Base-by-base conservation (phyloP, 2,888 invertebrate species). In the Notodonta ziczac region DNA sequence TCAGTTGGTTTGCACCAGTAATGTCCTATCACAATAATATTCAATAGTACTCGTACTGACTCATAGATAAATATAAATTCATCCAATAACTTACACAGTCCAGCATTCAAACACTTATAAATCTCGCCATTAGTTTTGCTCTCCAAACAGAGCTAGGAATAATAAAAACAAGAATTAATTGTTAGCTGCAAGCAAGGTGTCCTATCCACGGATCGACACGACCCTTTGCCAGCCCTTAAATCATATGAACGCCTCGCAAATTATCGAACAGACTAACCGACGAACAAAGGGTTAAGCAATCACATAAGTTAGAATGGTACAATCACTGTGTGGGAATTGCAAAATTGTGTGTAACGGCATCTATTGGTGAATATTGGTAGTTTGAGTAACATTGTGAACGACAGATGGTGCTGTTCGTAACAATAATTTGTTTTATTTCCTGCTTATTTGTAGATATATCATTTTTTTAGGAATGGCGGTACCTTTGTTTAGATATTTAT, bases 191-290 rank as follows among this genome's bases (percentile, higher is more conserved):
- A 63, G 75, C 73, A 70, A 77, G 72, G 77, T 77, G 76, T 73
- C 70, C 74, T 82, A 83, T 85, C 82, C 75, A 46, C 48, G 65
- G 67, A 88, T 89, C 90, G 77, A 69, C 91, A 91, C 90, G 90
- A 91, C 89, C 90, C 88, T 84, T 86, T 88, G 76, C 80, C 85
- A 79, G 77, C 76, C 69, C 67, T 76, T 86, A 87, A 88, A 89
- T 89, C 88, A 88, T 84, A 75, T 63, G 75, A 73, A 65, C 72
- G 73, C 75, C 67, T 73, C 71, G 80, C 70, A 74, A 83, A 81
- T 80, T 80, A 85, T 84, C 82, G 81, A 85, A 80, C 80, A 75
- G 71, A 67, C 64, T 58, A 59, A 62, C 60, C 56, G 60, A 56
- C 55, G 70, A 70, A 73, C 75, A 73, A 73, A 70, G 68, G 66